phyloP scores from a whole-genome alignment of 2,797 vertebrate genomes.

The Molossus alvarezi region DNA sequence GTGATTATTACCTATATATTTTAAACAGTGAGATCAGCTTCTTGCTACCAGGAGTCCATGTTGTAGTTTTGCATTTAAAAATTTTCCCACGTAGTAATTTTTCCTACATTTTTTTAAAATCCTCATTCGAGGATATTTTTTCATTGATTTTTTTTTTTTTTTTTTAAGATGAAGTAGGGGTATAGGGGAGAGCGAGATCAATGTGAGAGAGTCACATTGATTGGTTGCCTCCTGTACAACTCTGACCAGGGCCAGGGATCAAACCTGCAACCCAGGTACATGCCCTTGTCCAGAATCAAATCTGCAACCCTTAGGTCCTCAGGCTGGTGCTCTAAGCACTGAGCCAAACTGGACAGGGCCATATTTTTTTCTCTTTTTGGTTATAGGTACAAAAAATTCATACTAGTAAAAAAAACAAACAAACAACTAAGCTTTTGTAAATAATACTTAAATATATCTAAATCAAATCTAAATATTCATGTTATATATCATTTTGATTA shows the following conservation, averaged over 20 bases:
- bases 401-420: not conserved
- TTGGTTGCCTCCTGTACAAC: no score
- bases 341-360: no score
- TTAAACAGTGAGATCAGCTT: not conserved
- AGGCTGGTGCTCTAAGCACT: no score
- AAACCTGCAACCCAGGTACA: no score
- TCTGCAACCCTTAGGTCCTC: no score
- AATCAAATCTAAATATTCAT: conserved; percentile 8
- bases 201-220: no score
- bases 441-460: conserved; percentile 8
- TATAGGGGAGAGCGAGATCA: no score
- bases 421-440: conserved; percentile 10
- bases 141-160: no score
- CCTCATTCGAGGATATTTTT: no score
- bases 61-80: not conserved
- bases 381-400: not conserved
- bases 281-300: no score
- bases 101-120: not conserved
- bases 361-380: not conserved
- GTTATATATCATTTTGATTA: not conserved
- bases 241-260: no score
- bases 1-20: not conserved
- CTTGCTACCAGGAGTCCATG: not conserved
- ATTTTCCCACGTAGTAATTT: not conserved
- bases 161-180: no score